phyloP scores from a whole-genome alignment of 1,140 invertebrate genomes.

The Ceratoteleas bidentatus region DNA sequence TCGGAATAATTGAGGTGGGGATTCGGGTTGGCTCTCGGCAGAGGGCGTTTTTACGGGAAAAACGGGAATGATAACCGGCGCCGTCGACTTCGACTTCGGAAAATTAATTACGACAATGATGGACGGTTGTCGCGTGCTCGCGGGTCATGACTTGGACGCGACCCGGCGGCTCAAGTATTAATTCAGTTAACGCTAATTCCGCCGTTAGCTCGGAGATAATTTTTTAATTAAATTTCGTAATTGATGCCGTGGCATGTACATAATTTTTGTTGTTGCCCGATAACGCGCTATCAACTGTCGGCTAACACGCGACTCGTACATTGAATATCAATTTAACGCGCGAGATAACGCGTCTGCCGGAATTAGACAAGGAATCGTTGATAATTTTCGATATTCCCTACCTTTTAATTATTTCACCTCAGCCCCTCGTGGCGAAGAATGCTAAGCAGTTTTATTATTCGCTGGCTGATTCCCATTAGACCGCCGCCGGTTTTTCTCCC shows the following conservation, averaged over 20 bases:
- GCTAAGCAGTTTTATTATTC: slow-evolving; percentile 81
- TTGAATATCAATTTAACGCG: slow-evolving; percentile 63
- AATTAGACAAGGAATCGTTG: slow-evolving; percentile 65
- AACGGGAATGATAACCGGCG: slow-evolving; percentile 13
- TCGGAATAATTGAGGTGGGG: slow-evolving; percentile 19
- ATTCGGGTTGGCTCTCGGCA: background rate
- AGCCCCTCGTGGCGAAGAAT: slow-evolving; percentile 74
- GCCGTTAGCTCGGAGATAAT: slow-evolving; percentile 45
- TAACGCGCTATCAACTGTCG: slow-evolving; percentile 56
- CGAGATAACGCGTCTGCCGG: slow-evolving; percentile 50
- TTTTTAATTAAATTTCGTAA: slow-evolving; percentile 62
- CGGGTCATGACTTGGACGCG: slow-evolving; percentile 8
- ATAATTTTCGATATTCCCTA: slow-evolving; percentile 75
- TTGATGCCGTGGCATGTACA: slow-evolving; percentile 44
- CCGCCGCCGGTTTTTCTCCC: slow-evolving; percentile 77
- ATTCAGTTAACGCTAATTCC: slow-evolving; percentile 30
- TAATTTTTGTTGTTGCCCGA: slow-evolving; percentile 56
- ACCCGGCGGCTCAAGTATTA: slow-evolving; percentile 31
- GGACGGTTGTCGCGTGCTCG: slow-evolving; percentile 15
- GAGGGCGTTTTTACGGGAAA: slow-evolving; percentile 19
- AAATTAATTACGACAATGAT: slow-evolving; percentile 24
- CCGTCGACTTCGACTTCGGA: slow-evolving; percentile 7
- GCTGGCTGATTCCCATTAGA: slow-evolving; percentile 79
- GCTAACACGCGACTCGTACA: slow-evolving; percentile 56
- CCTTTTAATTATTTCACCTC: slow-evolving; percentile 76